Evolutionary conservation across 2,888 invertebrate species (phyloP), one percentile per base, ranked within the genome.

Genomic region (Mactromeris polynyma): DNA sequence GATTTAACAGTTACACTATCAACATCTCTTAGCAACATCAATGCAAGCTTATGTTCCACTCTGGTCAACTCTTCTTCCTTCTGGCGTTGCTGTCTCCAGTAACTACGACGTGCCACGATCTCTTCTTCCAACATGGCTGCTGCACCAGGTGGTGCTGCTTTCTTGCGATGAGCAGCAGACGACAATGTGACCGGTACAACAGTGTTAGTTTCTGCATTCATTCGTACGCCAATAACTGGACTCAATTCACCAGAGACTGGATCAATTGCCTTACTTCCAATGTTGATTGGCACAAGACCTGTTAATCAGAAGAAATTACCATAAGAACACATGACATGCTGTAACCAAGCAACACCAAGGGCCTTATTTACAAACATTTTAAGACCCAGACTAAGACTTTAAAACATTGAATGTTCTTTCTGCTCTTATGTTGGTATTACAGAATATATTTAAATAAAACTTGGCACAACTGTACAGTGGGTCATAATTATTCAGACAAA

Each of bases 271-370:
- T 94, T 94, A 64, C 90, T 93, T 3, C 96, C 96, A 77, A 96
- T 95, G 86, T 92, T 94, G 86, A 96, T 96, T 3, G 96, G 96
- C 4, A 96, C 94, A 40, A 96, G 92, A 64, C 96, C 96, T 96
- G 91, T 7, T 87, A 85, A 21, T 31, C 36, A 58, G 33, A 81
- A n/a, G 14, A 36, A 36, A 33, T 1, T 7, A 1, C 19, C 58
- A 26, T 64, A 26, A 64, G 58, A n/a, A 64, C 26, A 64, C 58
- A 58, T 6, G 1, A 1, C 58, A 42, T 4, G 42, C n/a, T n/a
- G n/a, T n/a, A n/a, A n/a, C n/a, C n/a, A n/a, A n/a, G n/a, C n/a
- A n/a, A n/a, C n/a, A n/a, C n/a, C n/a, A n/a, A n/a, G n/a, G n/a
- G n/a, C n/a, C n/a, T n/a, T n/a, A n/a, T n/a, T n/a, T n/a, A n/a